phyloP scores from a whole-genome alignment of 2,113 vertebrate species.

The Equus quagga region DNA sequence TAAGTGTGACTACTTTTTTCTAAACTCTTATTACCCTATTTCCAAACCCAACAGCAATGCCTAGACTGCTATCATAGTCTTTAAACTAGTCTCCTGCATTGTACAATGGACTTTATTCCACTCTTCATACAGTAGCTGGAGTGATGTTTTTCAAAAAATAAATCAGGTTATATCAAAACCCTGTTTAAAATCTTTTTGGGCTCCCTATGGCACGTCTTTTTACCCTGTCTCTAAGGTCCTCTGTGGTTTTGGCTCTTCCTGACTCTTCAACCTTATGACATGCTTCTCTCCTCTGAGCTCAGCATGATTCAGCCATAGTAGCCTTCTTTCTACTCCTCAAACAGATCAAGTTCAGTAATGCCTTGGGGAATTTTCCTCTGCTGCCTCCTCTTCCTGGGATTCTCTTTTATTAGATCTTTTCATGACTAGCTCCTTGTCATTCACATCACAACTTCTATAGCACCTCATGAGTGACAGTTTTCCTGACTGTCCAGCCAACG shows the following conservation, averaged over 20 bases:
- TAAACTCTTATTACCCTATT: not conserved
- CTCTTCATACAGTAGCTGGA: not conserved
- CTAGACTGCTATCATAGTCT: not conserved
- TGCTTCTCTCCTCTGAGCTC: not conserved
- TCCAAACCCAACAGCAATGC: not conserved
- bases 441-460: not conserved
- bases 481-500: not conserved
- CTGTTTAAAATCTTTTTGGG: not conserved
- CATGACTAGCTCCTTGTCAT: not conserved
- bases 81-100: not conserved
- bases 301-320: not conserved
- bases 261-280: not conserved
- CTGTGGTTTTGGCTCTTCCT: not conserved
- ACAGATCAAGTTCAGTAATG: not conserved
- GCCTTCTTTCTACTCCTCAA: not conserved
- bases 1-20: not conserved
- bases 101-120: not conserved
- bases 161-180: not conserved
- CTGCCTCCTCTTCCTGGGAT: not conserved
- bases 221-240: not conserved
- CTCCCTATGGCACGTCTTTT: not conserved
- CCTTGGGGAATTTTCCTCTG: not conserved
- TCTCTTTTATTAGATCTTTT: not conserved
- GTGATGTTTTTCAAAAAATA: not conserved
- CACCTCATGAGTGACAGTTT: not conserved